Evolutionary conservation across 2,113 vertebrate genomes (phyloP), one percentile per base, ranked within the genome.

Genomic region (Hypocryptadius cinnamomeus): DNA sequence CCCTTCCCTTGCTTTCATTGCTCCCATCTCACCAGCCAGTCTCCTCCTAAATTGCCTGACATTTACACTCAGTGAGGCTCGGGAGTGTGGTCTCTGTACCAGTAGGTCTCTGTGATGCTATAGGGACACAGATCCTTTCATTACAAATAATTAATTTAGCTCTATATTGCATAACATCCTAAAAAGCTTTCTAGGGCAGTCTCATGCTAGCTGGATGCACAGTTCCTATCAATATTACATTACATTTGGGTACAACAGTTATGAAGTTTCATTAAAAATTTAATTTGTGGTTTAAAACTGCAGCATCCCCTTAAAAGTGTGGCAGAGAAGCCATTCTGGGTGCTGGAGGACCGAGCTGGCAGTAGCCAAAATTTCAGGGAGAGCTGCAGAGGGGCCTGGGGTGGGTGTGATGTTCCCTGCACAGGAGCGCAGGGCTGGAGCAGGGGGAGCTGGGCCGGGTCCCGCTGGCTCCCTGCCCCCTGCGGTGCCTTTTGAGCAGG

Each of bases 251-350:
- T 95, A 89, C 97, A 79, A 83, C 96, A 77, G 95, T 95, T 96
- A 93, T 96, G 97, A 96, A 96, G 96, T 92, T 96, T 97, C 98
- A 98, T 98, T 97, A 98, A 98, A 98, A 97, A 98, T 98, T 97
- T 97, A 97, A 97, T 97, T 96, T 95, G 96, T 95, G 96, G 97
- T 92, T 97, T 97, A 94, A 97, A 96, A 96, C 97, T 97, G 97
- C 96, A 96, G 96, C 42, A 44, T 92, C 96, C 94, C 74, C 94
- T 96, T 91, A 90, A 95, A 96, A 97, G 94, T 59, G 68, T 76
- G 87, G 93, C 88, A 92, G 84, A 81, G 87, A 91, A 92, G 73
- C 85, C 59, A 20, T 53, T 69, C 31, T 13, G 61, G 76, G 70
- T 91, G 60, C 89, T 13, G 7, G 8, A 53, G 68, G 48, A 13